Conservation (phyloP, 1,140 invertebrate species). For the Scaptomyza hsui region DNA sequence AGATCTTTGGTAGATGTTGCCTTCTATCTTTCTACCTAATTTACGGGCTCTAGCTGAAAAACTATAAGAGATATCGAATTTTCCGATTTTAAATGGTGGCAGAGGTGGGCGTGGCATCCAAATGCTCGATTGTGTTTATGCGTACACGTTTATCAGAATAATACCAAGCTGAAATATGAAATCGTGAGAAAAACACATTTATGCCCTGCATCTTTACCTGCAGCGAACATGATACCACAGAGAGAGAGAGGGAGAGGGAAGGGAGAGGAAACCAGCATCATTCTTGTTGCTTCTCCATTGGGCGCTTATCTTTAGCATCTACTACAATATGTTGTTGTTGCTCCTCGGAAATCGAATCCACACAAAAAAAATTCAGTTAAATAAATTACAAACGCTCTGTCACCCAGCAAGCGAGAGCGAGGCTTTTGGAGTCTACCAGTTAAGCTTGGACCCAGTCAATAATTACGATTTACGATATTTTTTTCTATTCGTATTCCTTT, state of each 20-base stretch:
- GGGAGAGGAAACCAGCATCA: conserved; percentile 37
- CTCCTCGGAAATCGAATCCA: conserved; percentile 76
- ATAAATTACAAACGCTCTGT: conserved; percentile 82
- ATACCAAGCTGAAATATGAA: conserved; percentile 10
- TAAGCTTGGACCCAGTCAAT: conserved; percentile 29
- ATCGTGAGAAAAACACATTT: too few species aligned
- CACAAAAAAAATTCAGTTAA: conserved; percentile 79
- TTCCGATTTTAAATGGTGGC: too few species aligned
- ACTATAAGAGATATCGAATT: too few species aligned
- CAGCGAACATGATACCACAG: conserved; percentile 53
- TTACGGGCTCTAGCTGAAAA: too few species aligned
- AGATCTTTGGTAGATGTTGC: too few species aligned
- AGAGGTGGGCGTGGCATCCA: too few species aligned
- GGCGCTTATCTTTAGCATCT: conserved; percentile 69
- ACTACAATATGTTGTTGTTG: conserved; percentile 30
- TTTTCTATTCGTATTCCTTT: conserved; percentile 45
- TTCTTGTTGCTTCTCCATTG: conserved; percentile 31
- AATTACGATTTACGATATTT: conserved; percentile 50
- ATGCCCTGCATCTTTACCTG: conserved; percentile 70
- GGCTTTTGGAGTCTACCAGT: not conserved
- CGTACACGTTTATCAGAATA: conserved; percentile 39
- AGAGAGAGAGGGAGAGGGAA: too few species aligned
- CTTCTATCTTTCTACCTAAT: too few species aligned
- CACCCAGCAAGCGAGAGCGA: conserved; percentile 73
- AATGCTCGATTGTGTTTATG: conserved; percentile 56